Evolutionary conservation across 64 coral and sea anemone genomes (phyloP).

Genomic region (Porites australiensis): DNA sequence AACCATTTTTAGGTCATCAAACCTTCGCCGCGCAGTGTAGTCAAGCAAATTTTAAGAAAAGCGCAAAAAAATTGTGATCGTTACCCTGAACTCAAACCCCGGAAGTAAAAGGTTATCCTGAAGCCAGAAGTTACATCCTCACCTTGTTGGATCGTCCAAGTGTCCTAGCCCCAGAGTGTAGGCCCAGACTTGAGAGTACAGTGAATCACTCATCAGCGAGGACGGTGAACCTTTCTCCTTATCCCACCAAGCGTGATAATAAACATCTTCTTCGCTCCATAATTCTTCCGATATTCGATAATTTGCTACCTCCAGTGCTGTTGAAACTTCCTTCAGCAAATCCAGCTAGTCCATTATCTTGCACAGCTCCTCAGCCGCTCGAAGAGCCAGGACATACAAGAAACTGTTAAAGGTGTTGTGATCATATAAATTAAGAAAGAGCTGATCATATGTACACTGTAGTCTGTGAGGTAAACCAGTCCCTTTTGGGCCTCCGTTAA

Average conservation of each 20-base stretch:
- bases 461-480: slow-evolving; percentile 56
- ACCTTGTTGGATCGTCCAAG: slow-evolving; percentile 45
- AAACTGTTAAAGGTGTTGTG: slow-evolving; percentile 79
- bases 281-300: slow-evolving; percentile 54
- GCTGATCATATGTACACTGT: slow-evolving; percentile 64
- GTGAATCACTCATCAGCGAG: slow-evolving; percentile 76
- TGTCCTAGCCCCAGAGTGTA: slow-evolving; percentile 75
- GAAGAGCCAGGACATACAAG: slow-evolving; percentile 71
- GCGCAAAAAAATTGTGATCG: too few species aligned
- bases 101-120: too few species aligned
- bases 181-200: slow-evolving; percentile 82
- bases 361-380: slow-evolving; percentile 44
- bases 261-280: slow-evolving; percentile 69
- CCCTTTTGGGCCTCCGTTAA: slow-evolving; percentile 32
- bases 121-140: neutral
- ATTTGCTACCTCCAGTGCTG: slow-evolving; percentile 11
- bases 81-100: too few species aligned
- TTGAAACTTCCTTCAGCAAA: slow-evolving; percentile 2
- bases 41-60: too few species aligned
- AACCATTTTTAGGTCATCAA: too few species aligned
- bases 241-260: slow-evolving; percentile 84
- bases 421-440: slow-evolving; percentile 47
- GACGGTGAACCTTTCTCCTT: slow-evolving; percentile 42
- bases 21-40: too few species aligned
- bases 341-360: slow-evolving; percentile 10